These are phyloP conservation scores for Thunnus albacares DNA, from an alignment of 2,797 vertebrate species.

Conservation along the genomic window DNA sequence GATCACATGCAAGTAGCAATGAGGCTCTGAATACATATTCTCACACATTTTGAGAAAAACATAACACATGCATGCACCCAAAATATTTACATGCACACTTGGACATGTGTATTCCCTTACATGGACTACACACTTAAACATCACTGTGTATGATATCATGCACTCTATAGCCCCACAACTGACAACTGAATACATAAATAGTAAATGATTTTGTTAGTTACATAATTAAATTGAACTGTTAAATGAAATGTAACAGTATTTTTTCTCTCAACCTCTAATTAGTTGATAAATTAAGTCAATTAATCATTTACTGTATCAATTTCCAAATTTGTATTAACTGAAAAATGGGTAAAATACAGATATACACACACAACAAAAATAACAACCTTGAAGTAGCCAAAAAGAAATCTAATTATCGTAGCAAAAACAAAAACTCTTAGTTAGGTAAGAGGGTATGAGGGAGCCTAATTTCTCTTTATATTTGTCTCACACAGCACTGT, in stretches of 20 bases:
- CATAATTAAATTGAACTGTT: background rate
- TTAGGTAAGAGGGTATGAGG: too few species aligned
- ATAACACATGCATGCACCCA: background rate
- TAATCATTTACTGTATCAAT: background rate
- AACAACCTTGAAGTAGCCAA: too few species aligned
- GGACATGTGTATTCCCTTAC: background rate
- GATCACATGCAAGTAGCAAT: conserved; percentile 40
- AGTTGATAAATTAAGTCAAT: too few species aligned
- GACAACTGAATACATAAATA: background rate
- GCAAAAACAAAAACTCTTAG: too few species aligned
- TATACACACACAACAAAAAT: too few species aligned
- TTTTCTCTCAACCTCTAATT: too few species aligned
- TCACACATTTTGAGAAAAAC: background rate
- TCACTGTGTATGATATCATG: too few species aligned
- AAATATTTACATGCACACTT: background rate
- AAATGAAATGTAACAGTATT: background rate
- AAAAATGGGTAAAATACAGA: too few species aligned
- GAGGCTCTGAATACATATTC: conserved; percentile 22
- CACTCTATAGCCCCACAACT: too few species aligned
- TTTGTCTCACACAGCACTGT: too few species aligned
- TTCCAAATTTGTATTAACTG: background rate
- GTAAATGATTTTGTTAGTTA: conserved; percentile 10
- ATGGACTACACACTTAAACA: background rate
- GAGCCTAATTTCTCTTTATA: too few species aligned
- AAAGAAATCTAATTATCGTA: too few species aligned